phyloP scores from a whole-genome alignment of 2,888 invertebrate genomes.

The Ophioninae sp. region DNA sequence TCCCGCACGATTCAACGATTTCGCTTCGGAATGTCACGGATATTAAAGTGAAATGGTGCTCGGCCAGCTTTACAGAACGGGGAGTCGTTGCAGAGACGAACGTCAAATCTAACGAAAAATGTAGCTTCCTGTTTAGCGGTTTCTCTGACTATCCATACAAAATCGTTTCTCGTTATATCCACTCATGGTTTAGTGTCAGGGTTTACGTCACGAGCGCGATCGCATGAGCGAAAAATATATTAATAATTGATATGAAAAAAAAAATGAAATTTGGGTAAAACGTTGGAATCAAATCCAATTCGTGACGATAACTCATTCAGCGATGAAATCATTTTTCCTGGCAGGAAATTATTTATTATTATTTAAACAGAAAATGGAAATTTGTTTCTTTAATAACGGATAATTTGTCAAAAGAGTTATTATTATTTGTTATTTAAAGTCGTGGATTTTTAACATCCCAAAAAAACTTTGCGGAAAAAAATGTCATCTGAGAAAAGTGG shows the following conservation, averaged over 20 bases:
- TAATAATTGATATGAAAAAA: background rate
- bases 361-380: background rate
- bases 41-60: conserved; percentile 31
- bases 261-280: too few relatives aligned
- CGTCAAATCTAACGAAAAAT: conserved; percentile 7
- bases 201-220: background rate
- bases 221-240: background rate
- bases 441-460: too few relatives aligned
- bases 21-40: conserved; percentile 29
- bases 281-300: background rate
- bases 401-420: too few relatives aligned
- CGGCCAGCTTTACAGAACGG: conserved; percentile 17
- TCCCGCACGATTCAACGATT: conserved; percentile 20
- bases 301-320: background rate
- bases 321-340: background rate
- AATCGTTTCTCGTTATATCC: conserved; percentile 12
- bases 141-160: background rate
- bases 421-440: too few relatives aligned
- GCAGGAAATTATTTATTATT: background rate
- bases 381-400: too few relatives aligned
- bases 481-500: too few relatives aligned
- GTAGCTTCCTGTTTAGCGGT: conserved; percentile 40
- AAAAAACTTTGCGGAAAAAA: too few relatives aligned
- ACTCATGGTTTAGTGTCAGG: background rate
- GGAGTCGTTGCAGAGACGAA: conserved; percentile 3